Evolutionary conservation across 2,113 vertebrate species (phyloP).

Genomic region (Hippocampus comes): DNA sequence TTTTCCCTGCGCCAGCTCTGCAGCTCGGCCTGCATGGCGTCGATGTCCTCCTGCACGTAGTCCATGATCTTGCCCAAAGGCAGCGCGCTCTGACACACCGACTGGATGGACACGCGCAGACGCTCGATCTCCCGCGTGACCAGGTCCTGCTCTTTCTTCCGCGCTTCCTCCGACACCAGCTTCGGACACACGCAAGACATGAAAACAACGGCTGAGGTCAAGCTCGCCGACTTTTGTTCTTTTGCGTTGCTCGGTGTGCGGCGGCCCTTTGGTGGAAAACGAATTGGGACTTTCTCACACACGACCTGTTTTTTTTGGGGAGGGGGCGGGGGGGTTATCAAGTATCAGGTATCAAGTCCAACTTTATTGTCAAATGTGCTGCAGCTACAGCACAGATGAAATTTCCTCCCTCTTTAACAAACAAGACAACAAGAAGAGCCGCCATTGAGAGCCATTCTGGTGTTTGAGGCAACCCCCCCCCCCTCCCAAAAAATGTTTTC

Average conservation of each 20-base stretch:
- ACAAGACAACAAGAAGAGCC: too few species aligned
- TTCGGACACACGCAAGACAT: slow-evolving; percentile 29
- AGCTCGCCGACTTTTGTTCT: not conserved
- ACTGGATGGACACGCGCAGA: slow-evolving; percentile 82
- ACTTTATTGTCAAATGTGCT: too few species aligned
- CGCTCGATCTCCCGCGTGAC: slow-evolving; percentile 85
- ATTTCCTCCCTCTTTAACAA: too few species aligned
- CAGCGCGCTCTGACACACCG: slow-evolving; percentile 81
- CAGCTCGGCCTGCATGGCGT: slow-evolving; percentile 88
- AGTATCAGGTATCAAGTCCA: too few species aligned
- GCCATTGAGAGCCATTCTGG: not conserved
- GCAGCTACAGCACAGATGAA: too few species aligned
- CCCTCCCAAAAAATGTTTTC: not conserved
- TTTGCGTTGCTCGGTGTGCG: too few species aligned
- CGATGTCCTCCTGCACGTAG: slow-evolving; percentile 94
- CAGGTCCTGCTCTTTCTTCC: slow-evolving; percentile 85
- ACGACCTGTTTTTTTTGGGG: too few species aligned
- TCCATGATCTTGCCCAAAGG: slow-evolving; percentile 89
- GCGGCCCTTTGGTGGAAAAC: not conserved
- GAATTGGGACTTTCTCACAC: not conserved
- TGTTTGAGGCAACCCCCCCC: not conserved
- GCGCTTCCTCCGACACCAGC: slow-evolving; percentile 72
- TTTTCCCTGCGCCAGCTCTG: slow-evolving; percentile 80
- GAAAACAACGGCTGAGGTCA: not conserved
- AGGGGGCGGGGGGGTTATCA: too few species aligned